Conservation (phyloP, 2,888 invertebrate genomes). For the Rhagonycha lutea region DNA sequence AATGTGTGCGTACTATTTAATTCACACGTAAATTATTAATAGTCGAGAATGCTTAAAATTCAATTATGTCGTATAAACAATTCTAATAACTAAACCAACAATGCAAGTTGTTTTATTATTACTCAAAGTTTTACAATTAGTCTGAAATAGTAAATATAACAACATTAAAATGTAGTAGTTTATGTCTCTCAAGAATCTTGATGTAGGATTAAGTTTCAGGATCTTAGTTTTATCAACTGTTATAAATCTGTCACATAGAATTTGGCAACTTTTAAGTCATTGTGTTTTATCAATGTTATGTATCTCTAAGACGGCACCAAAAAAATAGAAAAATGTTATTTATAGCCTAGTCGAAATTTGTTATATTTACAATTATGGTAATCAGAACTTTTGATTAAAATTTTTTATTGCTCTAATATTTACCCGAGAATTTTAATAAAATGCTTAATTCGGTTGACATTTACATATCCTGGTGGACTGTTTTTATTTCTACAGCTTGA, state of each 20-base stretch:
- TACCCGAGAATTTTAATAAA: background rate
- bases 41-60: background rate
- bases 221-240: background rate
- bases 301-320: background rate
- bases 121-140: background rate
- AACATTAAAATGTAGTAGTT: background rate
- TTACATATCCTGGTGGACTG: conserved; percentile 17
- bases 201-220: background rate
- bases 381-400: background rate
- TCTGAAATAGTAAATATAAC: background rate
- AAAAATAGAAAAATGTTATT: background rate
- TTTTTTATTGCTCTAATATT: background rate
- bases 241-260: background rate
- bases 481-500: conserved; percentile 29
- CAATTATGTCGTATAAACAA: background rate
- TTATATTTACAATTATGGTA: background rate
- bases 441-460: conserved; percentile 14
- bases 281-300: background rate
- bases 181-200: background rate
- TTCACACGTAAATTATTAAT: background rate
- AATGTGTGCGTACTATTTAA: background rate
- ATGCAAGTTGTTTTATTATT: background rate
- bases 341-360: background rate
- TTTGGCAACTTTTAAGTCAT: background rate
- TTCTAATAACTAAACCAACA: background rate